Evolutionary conservation across 2,888 invertebrate genomes (phyloP).

Genomic region (Tethea ocularis): DNA sequence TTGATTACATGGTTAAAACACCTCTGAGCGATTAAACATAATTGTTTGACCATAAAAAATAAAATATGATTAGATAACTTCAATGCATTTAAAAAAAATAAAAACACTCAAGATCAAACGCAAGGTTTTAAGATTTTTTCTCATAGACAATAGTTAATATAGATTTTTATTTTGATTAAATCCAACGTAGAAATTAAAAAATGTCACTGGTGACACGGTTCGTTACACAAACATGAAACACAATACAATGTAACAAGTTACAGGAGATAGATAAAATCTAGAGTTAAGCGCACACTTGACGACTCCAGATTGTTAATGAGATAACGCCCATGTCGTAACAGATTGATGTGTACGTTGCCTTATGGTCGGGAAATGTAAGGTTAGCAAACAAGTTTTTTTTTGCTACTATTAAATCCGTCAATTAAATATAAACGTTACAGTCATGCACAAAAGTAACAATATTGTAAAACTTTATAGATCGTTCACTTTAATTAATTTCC

Average conservation of each 20-base stretch:
- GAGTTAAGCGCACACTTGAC: slow-evolving; percentile 39
- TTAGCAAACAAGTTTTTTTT: slow-evolving; percentile 19
- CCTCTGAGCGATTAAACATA: too few species aligned
- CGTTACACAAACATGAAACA: not conserved
- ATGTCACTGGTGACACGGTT: not conserved
- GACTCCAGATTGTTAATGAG: slow-evolving; percentile 59
- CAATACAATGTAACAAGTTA: not conserved
- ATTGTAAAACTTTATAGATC: too few species aligned
- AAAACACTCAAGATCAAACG: too few species aligned
- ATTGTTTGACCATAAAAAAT: not conserved
- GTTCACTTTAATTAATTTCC: too few species aligned
- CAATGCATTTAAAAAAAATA: not conserved
- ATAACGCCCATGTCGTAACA: slow-evolving; percentile 62
- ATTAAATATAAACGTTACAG: too few species aligned
- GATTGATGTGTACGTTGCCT: slow-evolving; percentile 49
- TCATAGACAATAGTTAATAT: too few species aligned
- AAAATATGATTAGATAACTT: not conserved
- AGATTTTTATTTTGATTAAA: too few species aligned
- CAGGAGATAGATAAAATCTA: not conserved
- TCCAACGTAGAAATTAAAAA: too few species aligned
- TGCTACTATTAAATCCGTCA: too few species aligned
- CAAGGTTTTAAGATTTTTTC: too few species aligned
- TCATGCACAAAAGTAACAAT: too few species aligned
- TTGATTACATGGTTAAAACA: not conserved
- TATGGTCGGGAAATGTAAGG: slow-evolving; percentile 32